Conservation (phyloP, 1,140 invertebrate genomes). For the Bombus waltoni region DNA sequence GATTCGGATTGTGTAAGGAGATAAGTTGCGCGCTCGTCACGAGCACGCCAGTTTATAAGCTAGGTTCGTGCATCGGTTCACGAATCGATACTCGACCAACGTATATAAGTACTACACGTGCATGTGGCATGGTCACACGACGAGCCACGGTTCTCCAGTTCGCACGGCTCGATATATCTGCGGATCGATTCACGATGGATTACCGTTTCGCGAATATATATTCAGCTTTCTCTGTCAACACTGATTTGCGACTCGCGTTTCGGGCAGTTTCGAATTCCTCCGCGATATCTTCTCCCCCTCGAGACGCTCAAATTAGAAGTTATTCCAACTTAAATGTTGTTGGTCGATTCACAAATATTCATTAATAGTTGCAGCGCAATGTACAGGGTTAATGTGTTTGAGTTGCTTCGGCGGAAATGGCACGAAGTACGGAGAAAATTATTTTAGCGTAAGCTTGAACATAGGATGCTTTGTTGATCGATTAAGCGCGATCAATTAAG, state of each 20-base stretch:
- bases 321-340: constrained; percentile 1
- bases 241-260: constrained; percentile 33
- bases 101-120: neutral
- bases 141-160: constrained; percentile 52
- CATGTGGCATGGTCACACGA: constrained; percentile 9
- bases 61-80: constrained; percentile 57
- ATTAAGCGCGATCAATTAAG: too few relatives aligned
- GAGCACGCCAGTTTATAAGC: constrained; percentile 58
- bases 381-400: neutral
- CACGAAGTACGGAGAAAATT: neutral
- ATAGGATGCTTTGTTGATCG: too few relatives aligned
- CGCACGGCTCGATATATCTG: constrained; percentile 45
- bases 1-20: constrained; percentile 67
- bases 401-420: neutral
- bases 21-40: constrained; percentile 60
- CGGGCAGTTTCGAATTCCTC: constrained; percentile 14
- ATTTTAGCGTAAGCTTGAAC: neutral
- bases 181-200: constrained; percentile 45
- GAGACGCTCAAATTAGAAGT: neutral
- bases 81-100: constrained; percentile 26
- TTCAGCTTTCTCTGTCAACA: constrained; percentile 44
- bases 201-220: constrained; percentile 30
- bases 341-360: neutral
- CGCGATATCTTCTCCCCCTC: neutral
- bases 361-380: neutral